Evolutionary conservation across 2,797 vertebrate genomes (phyloP), one percentile per base, ranked within the genome.

Genomic region (Serranus cabrilla): DNA sequence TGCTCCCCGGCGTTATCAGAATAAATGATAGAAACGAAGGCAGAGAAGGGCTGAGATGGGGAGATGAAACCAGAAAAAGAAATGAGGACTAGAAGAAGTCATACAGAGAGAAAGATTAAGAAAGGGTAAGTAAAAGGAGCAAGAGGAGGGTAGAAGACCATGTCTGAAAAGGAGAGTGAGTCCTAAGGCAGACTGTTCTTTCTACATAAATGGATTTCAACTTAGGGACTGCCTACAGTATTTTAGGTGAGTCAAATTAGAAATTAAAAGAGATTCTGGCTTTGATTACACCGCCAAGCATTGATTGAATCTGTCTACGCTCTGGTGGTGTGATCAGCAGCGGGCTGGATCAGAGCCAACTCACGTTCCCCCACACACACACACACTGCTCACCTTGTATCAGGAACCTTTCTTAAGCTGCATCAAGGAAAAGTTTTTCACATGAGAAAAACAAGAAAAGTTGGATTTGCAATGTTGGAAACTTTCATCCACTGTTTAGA

Each of bases 161-260:
- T 65, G 74, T 50, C 51, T 73, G 71, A 57, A 18, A 27, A 37
- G 11, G 51, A 63, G 37, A 75, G 62, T 2, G 68, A 71, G 50
- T 60, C 70, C 66, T 62, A 1, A 42, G 74, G 77, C 21, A 25
- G 14, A 51, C 57, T 73, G 31, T 45, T 83, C 52, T 74, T 65
- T 81, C 59, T 72, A 76, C 45, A 69, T 76, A 72, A 87, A 70
- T 59, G 54, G 71, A 80, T 83, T 87, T 75, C 17, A 82, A 62
- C 72, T 45, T 46, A 25, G 18, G 66, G 45, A 71, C 21, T 18
- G 72, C 83, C 64, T 60, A 50, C 72, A 81, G 83, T 66, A 42
- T 76, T 86, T 81, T 80, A 78, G 71, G 71, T 81, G 71, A 72
- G 72, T 68, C 70, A 73, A 74, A 84, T 89, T 75, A 81, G 70